A percentile compares a stretch with the other conserved stretches of the same genome.
These are phyloP conservation scores for Protobothrops mucrosquamatus DNA, from an alignment of 2,113 vertebrate genomes.

Conservation along the genomic window DNA sequence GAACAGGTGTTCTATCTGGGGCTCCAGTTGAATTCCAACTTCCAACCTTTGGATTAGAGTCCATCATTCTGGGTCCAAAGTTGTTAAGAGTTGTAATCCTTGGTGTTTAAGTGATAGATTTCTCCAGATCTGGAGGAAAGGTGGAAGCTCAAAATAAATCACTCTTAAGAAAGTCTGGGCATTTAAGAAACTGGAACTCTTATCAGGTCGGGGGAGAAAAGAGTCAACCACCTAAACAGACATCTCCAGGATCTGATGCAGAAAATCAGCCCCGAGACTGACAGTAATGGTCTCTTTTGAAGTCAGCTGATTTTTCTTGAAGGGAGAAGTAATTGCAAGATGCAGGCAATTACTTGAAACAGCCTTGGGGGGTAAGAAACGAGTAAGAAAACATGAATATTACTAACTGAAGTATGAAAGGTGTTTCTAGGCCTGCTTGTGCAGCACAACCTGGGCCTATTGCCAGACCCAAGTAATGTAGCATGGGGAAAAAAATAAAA, in stretches of 20 bases:
- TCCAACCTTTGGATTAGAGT: not conserved
- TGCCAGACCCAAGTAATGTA: not conserved
- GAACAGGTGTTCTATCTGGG: not conserved
- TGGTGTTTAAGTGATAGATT: not conserved
- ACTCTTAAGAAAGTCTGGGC: not conserved
- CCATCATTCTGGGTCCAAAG: not conserved
- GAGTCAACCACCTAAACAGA: not conserved
- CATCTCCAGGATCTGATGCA: conserved; percentile 17
- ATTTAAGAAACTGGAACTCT: not conserved
- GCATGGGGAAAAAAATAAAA: not conserved
- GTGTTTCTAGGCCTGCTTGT: not conserved
- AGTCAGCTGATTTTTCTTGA: not conserved
- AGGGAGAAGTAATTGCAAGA: conserved; percentile 12
- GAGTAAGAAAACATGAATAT: not conserved
- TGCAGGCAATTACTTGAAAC: conserved; percentile 41
- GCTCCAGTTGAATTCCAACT: not conserved
- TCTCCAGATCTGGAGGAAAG: not conserved
- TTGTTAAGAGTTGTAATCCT: not conserved
- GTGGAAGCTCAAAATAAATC: not conserved
- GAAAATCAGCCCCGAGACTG: not conserved
- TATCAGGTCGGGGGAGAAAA: not conserved
- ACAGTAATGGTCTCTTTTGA: conserved; percentile 8
- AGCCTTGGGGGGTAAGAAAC: conserved; percentile 6
- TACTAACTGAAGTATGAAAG: not conserved
- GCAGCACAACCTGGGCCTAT: not conserved